phyloP scores from a whole-genome alignment of 2,113 vertebrate genomes.

The Nicator chloris region DNA sequence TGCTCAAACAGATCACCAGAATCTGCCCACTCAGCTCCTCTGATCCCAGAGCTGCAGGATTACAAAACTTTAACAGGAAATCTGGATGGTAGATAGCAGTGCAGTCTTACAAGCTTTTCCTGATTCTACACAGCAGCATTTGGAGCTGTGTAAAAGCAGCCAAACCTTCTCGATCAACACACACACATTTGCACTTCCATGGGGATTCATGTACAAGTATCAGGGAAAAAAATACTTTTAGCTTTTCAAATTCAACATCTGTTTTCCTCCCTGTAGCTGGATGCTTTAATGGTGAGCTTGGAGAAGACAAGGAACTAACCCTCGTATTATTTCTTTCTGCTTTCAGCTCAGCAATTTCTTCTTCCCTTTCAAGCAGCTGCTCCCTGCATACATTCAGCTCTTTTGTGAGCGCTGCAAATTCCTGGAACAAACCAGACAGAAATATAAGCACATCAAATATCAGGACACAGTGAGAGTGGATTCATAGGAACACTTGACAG shows the following conservation, averaged over 20 bases:
- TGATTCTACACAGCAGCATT: background rate
- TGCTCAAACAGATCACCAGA: background rate
- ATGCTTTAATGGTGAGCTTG: background rate
- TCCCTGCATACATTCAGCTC: slow-evolving; percentile 92
- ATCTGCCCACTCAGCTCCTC: background rate
- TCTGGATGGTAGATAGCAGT: background rate
- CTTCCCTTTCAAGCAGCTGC: slow-evolving; percentile 94
- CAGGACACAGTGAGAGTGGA: background rate
- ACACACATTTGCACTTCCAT: background rate
- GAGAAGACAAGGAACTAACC: slow-evolving; percentile 71
- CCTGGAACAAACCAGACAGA: slow-evolving; percentile 69
- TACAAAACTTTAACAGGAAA: background rate
- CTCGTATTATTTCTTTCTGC: slow-evolving; percentile 96
- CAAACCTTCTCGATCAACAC: background rate
- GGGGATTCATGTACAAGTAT: background rate
- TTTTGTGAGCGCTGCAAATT: slow-evolving; percentile 95
- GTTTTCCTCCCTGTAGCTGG: background rate
- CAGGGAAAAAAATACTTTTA: background rate
- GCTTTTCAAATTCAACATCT: background rate
- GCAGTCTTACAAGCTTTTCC: background rate
- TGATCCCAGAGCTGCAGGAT: background rate
- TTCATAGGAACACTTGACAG: background rate
- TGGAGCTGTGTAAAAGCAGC: background rate
- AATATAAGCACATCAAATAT: background rate
- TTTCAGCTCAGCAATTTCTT: slow-evolving; percentile 95